Base-by-base conservation (phyloP, 1,140 invertebrate species). In the Druon quercuslanigerum region DNA sequence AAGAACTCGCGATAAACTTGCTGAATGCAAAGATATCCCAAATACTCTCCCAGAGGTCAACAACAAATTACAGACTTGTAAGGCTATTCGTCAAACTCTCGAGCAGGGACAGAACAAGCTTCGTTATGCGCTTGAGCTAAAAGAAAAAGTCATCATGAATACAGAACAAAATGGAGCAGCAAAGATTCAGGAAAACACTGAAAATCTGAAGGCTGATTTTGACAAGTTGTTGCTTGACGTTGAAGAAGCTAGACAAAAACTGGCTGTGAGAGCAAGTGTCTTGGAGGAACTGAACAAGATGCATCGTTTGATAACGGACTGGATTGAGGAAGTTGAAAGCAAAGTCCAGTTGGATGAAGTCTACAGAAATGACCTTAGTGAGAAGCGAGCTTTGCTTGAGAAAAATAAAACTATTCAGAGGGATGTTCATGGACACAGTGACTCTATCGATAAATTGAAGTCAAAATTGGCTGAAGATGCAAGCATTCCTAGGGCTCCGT, bases 101-200 rank as follows among this genome's bases (percentile, higher is more conserved):
- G 97, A 98, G 87, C 96, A 98, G 85, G 97, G 96, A 0, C 96
- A 98, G 85, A 97, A 98, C 84, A 97, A 97, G 88, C 87, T 98
- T 9, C 93, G 96, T 16, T 98, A 98, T 87, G 94, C 96, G 51
- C 88, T 97, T n/a, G 97, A 98, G 84, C 90, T 98, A 0, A 98
- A 98, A 89, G 97, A 98, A 89, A 96, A 96, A 85, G 96, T 98
- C 0, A 96, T 97, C 6, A 95, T 97, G 92, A 98, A 97, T 85
- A 98, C 97, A 0, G 97, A 98, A 90, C 95, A 96, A 79, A 93
- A 93, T 79, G 97, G 97, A 1, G 96, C 95, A 1, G 93, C 93
- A 0, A 97, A 97, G 87, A 97, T 98, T 72, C 94, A 98, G 87
- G 97, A 98, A 87, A 96, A 97, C 82, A 97, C 96, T 0, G 96